Percentiles rank a stretch among this genome's conserved stretches.
phyloP scores from a whole-genome alignment of 2,113 vertebrate genomes.

The Dendropsophus ebraccatus region DNA sequence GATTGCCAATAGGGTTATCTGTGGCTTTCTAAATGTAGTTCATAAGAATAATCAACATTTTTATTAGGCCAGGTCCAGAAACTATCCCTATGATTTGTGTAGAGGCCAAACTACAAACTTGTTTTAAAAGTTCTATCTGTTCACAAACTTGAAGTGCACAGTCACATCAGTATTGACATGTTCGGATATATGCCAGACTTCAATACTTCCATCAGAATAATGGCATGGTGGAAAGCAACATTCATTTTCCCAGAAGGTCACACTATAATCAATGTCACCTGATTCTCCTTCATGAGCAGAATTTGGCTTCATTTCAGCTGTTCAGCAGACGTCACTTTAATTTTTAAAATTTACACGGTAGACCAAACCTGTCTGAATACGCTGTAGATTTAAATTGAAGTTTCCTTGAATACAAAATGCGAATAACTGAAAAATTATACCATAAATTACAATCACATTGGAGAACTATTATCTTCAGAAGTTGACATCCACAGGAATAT shows the following conservation, averaged over 20 bases:
- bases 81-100: too few species aligned
- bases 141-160: background rate
- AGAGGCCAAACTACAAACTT: background rate
- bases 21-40: too few species aligned
- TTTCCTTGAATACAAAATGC: background rate
- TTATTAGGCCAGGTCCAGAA: too few species aligned
- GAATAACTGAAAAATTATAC: background rate
- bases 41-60: too few species aligned
- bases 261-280: constrained; percentile 19
- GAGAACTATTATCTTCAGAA: background rate
- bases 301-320: background rate
- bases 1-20: too few species aligned
- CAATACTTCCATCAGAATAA: constrained; percentile 41
- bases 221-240: background rate
- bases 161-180: constrained; percentile 25
- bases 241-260: constrained; percentile 25
- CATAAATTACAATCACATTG: background rate
- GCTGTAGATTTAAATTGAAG: constrained; percentile 10
- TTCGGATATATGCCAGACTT: constrained; percentile 9
- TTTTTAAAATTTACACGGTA: background rate
- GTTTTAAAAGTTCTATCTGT: background rate
- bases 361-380: constrained; percentile 8
- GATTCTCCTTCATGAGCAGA: constrained; percentile 26
- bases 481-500: background rate
- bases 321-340: background rate